These are phyloP conservation scores for Dendrophyllia cribrosa DNA, from an alignment of 64 coral and sea anemone genomes.

Conservation along the genomic window DNA sequence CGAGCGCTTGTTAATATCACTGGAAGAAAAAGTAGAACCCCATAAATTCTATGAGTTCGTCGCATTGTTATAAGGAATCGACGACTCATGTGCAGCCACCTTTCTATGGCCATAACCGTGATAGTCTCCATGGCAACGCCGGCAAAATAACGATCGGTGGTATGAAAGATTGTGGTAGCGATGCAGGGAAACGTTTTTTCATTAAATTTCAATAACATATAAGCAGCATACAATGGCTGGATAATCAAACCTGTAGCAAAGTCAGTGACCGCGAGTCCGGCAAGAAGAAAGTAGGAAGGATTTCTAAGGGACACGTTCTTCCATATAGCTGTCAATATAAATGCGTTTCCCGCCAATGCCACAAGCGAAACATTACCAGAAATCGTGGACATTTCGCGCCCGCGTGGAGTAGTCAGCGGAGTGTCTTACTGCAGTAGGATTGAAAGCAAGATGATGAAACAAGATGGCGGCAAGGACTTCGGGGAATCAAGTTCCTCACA, in stretches of 20 bases:
- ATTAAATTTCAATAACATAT: neutral
- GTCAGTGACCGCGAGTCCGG: neutral
- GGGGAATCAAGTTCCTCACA: too few species aligned
- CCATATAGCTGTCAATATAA: neutral
- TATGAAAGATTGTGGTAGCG: neutral
- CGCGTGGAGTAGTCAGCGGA: too few species aligned
- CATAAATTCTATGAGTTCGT: neutral
- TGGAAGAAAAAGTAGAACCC: neutral
- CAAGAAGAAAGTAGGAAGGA: neutral
- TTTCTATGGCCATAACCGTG: constrained; percentile 1
- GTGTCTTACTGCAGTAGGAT: too few species aligned
- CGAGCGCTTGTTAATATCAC: neutral
- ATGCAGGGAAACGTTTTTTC: neutral
- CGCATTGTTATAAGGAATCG: neutral
- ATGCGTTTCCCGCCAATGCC: neutral
- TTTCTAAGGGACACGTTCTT: neutral
- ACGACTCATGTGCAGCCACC: neutral
- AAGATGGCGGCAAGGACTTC: too few species aligned
- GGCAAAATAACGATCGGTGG: neutral
- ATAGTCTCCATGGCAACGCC: neutral
- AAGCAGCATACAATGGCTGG: neutral
- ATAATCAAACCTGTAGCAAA: neutral
- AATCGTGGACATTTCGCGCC: too few species aligned
- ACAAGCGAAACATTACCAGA: too few species aligned
- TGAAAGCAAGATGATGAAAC: too few species aligned